Conservation (phyloP, 1,140 invertebrate genomes). For the Drosophila nasuta region DNA sequence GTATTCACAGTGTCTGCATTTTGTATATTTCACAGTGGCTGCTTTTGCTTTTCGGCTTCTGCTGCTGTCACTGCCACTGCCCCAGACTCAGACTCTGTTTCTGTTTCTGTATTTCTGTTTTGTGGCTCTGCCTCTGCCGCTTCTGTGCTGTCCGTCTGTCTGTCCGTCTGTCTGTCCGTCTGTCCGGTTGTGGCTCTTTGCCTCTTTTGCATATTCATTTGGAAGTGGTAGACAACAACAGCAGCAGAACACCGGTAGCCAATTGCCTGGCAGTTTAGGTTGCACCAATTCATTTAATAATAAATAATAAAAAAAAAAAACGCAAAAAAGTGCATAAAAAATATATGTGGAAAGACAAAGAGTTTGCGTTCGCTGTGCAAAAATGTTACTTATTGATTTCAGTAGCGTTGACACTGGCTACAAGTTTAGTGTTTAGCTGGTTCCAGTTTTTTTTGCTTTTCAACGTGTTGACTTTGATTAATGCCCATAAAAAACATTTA, state of each 20-base stretch:
- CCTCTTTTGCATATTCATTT: conserved; percentile 77
- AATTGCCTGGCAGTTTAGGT: conserved; percentile 81
- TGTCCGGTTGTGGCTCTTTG: not conserved
- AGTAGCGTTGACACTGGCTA: no score
- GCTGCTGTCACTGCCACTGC: not conserved
- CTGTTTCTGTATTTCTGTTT: not conserved
- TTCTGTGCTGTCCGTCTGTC: not conserved
- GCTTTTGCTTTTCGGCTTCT: not conserved
- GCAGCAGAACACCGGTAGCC: conserved; percentile 74
- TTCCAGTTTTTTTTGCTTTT: no score
- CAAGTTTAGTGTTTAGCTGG: no score
- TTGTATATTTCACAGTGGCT: not conserved
- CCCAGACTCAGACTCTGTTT: not conserved
- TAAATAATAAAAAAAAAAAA: conserved; percentile 75
- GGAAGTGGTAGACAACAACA: conserved; percentile 43
- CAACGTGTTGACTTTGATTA: no score
- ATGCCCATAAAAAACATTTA: no score
- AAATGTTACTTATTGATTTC: no score
- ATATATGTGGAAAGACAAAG: not conserved
- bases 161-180: conserved; percentile 3
- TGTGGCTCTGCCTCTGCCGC: not conserved
- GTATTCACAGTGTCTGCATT: conserved; percentile 2
- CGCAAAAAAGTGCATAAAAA: conserved; percentile 3
- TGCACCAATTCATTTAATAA: conserved; percentile 82
- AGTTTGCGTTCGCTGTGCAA: no score